Conservation (phyloP, 2,113 vertebrate genomes). For the Acrocephalus kingi region DNA sequence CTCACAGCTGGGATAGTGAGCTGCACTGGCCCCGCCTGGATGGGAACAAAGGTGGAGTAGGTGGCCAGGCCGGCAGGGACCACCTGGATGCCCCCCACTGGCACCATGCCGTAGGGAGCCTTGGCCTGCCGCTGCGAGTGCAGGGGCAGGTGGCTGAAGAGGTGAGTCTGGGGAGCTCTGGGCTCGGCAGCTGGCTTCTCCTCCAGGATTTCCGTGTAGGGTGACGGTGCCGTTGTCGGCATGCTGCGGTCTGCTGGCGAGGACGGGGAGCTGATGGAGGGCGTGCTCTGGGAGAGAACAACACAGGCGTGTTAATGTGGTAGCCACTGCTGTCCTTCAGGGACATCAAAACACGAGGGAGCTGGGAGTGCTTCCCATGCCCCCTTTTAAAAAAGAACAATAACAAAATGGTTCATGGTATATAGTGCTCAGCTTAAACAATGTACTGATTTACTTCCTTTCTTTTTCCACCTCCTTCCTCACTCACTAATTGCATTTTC, state of each 20-base stretch:
- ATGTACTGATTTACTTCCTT: slow-evolving; percentile 24
- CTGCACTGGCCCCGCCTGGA: slow-evolving; percentile 88
- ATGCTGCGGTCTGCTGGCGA: slow-evolving; percentile 66
- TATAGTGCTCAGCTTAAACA: slow-evolving; percentile 1
- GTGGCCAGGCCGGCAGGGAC: slow-evolving; percentile 87
- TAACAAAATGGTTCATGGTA: neutral
- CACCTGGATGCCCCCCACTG: slow-evolving; percentile 91
- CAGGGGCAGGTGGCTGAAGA: slow-evolving; percentile 95
- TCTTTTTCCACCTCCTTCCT: neutral
- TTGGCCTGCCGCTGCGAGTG: slow-evolving; percentile 90
- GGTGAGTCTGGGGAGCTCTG: slow-evolving; percentile 73
- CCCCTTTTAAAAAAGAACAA: neutral
- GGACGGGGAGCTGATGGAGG: slow-evolving; percentile 17
- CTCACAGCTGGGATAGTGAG: slow-evolving; percentile 91
- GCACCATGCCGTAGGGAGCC: slow-evolving; percentile 86
- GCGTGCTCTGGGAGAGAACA: slow-evolving; percentile 37
- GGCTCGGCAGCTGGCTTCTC: slow-evolving; percentile 47
- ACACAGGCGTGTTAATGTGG: neutral
- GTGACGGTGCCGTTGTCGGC: neutral
- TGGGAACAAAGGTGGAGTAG: slow-evolving; percentile 93
- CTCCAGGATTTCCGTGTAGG: slow-evolving; percentile 40
- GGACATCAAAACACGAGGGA: neutral
- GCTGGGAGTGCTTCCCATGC: neutral
- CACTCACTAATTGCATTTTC: slow-evolving; percentile 8
- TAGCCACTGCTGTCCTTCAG: fast-evolving